A percentile compares a stretch with the other conserved stretches of the same genome.
These are phyloP conservation scores for Myrmophylax atrothorax DNA, from an alignment of 2,113 vertebrate genomes.

Conservation along the genomic window DNA sequence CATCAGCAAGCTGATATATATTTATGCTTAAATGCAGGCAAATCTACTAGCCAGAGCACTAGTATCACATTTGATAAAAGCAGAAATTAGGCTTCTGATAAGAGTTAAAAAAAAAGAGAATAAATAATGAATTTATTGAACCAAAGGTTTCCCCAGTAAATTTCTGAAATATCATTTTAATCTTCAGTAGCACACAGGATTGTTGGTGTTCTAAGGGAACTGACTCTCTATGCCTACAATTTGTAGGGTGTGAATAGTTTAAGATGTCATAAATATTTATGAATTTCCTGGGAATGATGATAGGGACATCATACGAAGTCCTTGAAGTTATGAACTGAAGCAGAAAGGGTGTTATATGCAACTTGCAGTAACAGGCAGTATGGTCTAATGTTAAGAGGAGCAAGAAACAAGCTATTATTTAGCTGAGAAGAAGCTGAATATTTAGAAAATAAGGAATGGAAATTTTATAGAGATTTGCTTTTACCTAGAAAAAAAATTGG, in stretches of 20 bases:
- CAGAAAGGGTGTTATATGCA: not conserved
- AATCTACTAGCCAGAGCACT: not conserved
- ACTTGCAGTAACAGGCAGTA: not conserved
- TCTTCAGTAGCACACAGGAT: not conserved
- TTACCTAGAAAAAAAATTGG: not conserved
- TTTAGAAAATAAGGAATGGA: not conserved
- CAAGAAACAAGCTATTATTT: not conserved
- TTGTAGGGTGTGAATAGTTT: constrained; percentile 31
- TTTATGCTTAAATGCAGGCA: not conserved
- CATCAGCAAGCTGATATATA: not conserved
- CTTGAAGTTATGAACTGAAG: constrained; percentile 19
- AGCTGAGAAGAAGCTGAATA: not conserved
- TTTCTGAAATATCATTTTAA: constrained; percentile 3
- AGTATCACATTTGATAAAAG: not conserved
- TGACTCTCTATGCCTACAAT: not conserved
- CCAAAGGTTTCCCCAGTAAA: not conserved
- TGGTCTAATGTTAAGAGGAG: not conserved
- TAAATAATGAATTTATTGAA: not conserved
- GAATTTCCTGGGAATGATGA: not conserved
- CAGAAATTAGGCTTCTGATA: not conserved
- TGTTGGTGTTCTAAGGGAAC: constrained; percentile 10
- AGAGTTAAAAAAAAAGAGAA: not conserved
- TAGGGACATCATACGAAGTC: not conserved
- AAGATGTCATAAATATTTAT: constrained; percentile 34
- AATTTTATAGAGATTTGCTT: not conserved